These are phyloP conservation scores for Oceanodroma leucorhoa DNA, from an alignment of 2,797 vertebrate species.

Conservation along the genomic window DNA sequence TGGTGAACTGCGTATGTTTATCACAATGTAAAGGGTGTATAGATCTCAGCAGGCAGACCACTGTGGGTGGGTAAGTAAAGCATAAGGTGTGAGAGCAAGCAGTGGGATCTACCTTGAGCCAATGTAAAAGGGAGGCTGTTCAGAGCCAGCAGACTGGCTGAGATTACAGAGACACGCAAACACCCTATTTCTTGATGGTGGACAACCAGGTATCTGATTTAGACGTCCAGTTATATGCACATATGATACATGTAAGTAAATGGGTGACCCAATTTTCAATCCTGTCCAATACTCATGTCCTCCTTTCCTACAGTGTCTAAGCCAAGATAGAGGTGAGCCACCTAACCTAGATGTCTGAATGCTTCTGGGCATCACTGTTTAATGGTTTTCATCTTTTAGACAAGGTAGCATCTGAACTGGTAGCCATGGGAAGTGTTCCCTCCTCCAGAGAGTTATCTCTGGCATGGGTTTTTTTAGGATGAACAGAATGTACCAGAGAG, in stretches of 20 bases:
- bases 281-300: neutral
- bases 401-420: neutral
- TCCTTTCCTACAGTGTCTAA: neutral
- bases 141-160: neutral
- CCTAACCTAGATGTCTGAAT: neutral
- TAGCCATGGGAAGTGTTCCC: neutral
- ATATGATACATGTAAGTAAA: neutral
- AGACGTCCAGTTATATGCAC: neutral
- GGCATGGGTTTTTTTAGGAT: accelerated
- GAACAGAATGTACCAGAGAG: neutral
- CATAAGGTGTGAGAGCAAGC: neutral
- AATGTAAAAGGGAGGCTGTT: neutral
- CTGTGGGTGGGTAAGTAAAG: neutral
- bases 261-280: neutral
- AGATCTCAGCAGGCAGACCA: neutral
- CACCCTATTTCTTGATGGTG: neutral
- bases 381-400: neutral
- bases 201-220: neutral
- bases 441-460: neutral
- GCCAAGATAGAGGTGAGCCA: neutral
- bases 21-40: neutral
- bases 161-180: neutral
- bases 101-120: neutral
- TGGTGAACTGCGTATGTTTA: neutral
- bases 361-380: neutral